Percentiles rank a stretch among this genome's conserved stretches.
These are phyloP conservation scores for Lophochroa leadbeateri DNA, from an alignment of 2,113 vertebrate species.

Conservation along the genomic window DNA sequence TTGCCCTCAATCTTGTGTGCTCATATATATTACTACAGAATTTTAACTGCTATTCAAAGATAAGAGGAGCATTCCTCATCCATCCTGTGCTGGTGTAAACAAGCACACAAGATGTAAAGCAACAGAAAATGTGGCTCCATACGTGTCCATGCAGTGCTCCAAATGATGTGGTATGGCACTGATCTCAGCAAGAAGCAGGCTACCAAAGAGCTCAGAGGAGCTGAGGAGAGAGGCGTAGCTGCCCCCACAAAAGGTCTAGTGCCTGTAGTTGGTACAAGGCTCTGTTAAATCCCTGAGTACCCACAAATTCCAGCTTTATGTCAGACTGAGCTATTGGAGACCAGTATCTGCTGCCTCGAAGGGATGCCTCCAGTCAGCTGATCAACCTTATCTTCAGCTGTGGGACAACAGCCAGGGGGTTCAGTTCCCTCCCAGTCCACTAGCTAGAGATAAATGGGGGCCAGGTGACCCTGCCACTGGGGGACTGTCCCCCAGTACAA, in stretches of 20 bases:
- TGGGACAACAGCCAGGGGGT: background rate
- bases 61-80: background rate
- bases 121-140: background rate
- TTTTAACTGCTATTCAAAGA: background rate
- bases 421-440: background rate
- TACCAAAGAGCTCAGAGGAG: background rate
- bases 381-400: background rate
- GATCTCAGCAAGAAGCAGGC: background rate
- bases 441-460: background rate
- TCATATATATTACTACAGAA: background rate
- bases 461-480: background rate
- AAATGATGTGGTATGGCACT: background rate
- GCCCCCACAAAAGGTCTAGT: background rate
- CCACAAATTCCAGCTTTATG: background rate
- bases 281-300: background rate
- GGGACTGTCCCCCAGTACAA: background rate
- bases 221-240: background rate
- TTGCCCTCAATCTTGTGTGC: background rate
- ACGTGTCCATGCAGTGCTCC: fast-evolving
- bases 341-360: background rate
- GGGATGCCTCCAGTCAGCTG: background rate
- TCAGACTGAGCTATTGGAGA: background rate
- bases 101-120: background rate
- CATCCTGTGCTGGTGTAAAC: background rate
- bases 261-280: background rate